phyloP scores from a whole-genome alignment of 2,888 invertebrate species.

The Tiphia femorata region DNA sequence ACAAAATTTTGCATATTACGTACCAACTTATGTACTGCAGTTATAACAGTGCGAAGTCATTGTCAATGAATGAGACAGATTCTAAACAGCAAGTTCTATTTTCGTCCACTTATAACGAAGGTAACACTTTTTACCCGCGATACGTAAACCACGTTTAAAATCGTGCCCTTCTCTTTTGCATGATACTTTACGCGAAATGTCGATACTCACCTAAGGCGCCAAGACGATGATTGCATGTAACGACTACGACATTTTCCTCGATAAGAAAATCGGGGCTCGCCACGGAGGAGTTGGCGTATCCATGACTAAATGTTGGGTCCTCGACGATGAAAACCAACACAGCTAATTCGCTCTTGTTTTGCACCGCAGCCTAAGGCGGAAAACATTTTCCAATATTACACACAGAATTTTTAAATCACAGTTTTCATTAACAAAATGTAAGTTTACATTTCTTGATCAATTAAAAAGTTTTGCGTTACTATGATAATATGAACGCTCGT shows the following conservation, averaged over 20 bases:
- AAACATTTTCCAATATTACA: conserved; percentile 3
- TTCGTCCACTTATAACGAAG: no score
- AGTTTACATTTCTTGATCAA: no score
- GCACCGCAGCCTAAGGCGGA: no score
- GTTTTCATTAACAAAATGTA: no score
- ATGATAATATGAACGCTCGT: no score
- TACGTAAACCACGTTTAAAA: background rate
- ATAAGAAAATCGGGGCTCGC: conserved; percentile 44
- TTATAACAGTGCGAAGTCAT: no score
- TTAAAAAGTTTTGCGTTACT: no score
- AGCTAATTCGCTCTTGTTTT: conserved; percentile 8
- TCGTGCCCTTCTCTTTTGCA: background rate
- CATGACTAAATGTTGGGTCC: conserved; percentile 23
- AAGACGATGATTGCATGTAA: conserved; percentile 48
- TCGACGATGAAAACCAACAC: conserved; percentile 47
- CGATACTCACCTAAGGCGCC: conserved; percentile 46
- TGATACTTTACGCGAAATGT: background rate
- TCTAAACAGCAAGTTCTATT: no score
- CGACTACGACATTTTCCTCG: conserved; percentile 45
- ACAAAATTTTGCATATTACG: no score
- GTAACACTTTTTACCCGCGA: background rate
- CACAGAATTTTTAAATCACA: no score
- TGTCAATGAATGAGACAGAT: no score
- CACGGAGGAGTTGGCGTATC: background rate
- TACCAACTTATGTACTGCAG: no score